A percentile compares a stretch with the other conserved stretches of the same genome.
Evolutionary conservation across 1,140 invertebrate species (phyloP).

Genomic region (Megalopta genalis): DNA sequence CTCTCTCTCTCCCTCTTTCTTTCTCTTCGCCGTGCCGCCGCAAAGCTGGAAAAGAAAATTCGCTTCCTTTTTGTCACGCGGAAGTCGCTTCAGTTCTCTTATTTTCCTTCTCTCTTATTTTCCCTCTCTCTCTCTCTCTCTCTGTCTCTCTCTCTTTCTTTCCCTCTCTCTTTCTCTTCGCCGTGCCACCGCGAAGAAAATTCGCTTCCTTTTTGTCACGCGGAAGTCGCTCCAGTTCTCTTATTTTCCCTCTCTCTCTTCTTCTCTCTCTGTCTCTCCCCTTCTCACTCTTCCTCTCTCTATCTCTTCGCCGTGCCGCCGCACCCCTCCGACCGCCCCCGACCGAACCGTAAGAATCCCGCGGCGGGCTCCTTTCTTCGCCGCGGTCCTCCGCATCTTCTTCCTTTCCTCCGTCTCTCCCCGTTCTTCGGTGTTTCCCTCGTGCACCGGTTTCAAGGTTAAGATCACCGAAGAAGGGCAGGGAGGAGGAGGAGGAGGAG

Average conservation of each 20-base stretch:
- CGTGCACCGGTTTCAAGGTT: slow-evolving; percentile 49
- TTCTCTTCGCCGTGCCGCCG: no score
- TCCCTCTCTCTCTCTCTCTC: neutral
- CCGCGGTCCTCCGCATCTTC: no score
- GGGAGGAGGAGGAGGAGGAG: no score
- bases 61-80: slow-evolving; percentile 26
- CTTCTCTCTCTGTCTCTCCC: no score
- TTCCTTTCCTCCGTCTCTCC: neutral
- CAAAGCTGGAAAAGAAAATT: no score
- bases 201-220: slow-evolving; percentile 22
- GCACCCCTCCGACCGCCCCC: no score
- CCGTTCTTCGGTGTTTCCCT: slow-evolving; percentile 5
- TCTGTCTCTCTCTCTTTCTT: slow-evolving; percentile 8
- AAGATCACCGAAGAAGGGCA: slow-evolving; percentile 23
- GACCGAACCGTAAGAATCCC: neutral
- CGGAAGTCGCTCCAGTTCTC: slow-evolving; percentile 5
- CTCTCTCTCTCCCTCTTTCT: neutral
- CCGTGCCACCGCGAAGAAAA: slow-evolving; percentile 1
- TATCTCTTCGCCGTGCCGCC: no score
- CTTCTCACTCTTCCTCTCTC: no score
- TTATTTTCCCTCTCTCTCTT: neutral
- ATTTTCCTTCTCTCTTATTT: no score
- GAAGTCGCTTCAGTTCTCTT: neutral
- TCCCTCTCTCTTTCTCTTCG: neutral
- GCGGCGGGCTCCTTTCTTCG: no score